phyloP scores from a whole-genome alignment of 2,888 invertebrate species.

The Amblyjoppa proteus region DNA sequence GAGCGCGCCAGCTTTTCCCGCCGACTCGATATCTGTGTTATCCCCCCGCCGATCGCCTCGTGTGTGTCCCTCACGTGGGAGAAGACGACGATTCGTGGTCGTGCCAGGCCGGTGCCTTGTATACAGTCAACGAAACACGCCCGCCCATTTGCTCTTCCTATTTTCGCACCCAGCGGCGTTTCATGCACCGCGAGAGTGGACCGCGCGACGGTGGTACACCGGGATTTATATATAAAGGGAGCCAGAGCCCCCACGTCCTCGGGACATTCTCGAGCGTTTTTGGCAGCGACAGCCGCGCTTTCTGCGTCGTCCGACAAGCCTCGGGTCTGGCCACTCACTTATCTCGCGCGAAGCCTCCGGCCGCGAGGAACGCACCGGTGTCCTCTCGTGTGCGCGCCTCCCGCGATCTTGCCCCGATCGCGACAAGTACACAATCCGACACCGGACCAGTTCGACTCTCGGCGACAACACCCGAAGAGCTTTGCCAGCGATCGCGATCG shows the following conservation, averaged over 20 bases:
- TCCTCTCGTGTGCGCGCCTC: neutral
- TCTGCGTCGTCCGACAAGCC: slow-evolving; percentile 73
- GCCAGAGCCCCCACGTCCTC: slow-evolving; percentile 73
- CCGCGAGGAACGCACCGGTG: neutral
- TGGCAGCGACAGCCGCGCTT: slow-evolving; percentile 78
- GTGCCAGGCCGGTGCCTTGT: neutral
- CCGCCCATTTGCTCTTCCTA: slow-evolving; percentile 79
- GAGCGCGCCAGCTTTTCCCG: neutral
- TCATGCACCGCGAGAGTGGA: slow-evolving; percentile 11
- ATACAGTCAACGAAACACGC: neutral
- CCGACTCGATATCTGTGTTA: neutral
- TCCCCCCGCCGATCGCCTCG: neutral
- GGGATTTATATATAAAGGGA: slow-evolving; percentile 77
- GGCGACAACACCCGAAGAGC: slow-evolving; percentile 10
- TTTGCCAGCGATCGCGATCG: slow-evolving; percentile 32
- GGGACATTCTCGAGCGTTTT: slow-evolving; percentile 74
- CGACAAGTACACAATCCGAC: slow-evolving; percentile 20
- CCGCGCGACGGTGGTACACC: slow-evolving; percentile 43
- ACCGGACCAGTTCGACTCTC: slow-evolving; percentile 2
- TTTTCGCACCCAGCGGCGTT: slow-evolving; percentile 71
- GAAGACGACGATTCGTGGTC: neutral
- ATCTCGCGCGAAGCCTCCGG: slow-evolving; percentile 9
- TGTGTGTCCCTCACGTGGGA: slow-evolving; percentile 71
- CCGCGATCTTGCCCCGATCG: neutral
- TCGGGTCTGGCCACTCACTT: slow-evolving; percentile 37